phyloP scores from a whole-genome alignment of 1,140 invertebrate genomes.

The Subanguina moxae region DNA sequence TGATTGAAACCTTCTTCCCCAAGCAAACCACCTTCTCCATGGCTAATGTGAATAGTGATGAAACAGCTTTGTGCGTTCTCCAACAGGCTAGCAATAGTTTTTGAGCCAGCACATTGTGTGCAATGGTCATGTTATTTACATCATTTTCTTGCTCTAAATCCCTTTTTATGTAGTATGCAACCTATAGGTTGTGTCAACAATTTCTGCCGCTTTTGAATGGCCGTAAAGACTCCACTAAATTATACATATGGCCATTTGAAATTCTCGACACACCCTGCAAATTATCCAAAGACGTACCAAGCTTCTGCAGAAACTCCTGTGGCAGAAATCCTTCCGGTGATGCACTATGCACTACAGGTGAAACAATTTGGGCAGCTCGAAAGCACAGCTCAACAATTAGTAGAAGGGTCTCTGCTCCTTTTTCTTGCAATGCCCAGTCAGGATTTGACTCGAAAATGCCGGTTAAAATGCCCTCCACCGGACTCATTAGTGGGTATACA shows the following conservation, averaged over 20 bases:
- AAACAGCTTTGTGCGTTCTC: conserved; percentile 48
- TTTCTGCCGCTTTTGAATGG: no score
- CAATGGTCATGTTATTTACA: background rate
- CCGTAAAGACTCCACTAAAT: no score
- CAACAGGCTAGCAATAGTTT: conserved; percentile 43
- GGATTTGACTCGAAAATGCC: no score
- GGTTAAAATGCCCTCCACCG: no score
- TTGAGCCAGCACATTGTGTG: conserved; percentile 23
- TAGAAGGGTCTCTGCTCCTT: no score
- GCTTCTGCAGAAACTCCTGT: background rate
- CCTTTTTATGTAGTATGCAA: no score
- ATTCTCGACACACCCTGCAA: no score
- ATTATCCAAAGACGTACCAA: background rate
- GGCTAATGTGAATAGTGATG: conserved; percentile 38
- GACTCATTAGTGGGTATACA: no score
- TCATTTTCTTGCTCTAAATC: background rate
- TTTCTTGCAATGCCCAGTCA: no score
- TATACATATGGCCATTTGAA: no score
- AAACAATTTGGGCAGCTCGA: conserved; percentile 19
- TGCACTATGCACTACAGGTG: conserved; percentile 31
- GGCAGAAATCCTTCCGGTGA: conserved; percentile 42
- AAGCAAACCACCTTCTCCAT: conserved; percentile 38
- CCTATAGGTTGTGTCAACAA: no score
- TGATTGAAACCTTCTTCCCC: conserved; percentile 9
- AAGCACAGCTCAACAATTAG: conserved; percentile 30